A percentile compares a stretch with the other conserved stretches of the same genome.
phyloP scores from a whole-genome alignment of 2,888 invertebrate species.

The Caenorhabditis virilis region DNA sequence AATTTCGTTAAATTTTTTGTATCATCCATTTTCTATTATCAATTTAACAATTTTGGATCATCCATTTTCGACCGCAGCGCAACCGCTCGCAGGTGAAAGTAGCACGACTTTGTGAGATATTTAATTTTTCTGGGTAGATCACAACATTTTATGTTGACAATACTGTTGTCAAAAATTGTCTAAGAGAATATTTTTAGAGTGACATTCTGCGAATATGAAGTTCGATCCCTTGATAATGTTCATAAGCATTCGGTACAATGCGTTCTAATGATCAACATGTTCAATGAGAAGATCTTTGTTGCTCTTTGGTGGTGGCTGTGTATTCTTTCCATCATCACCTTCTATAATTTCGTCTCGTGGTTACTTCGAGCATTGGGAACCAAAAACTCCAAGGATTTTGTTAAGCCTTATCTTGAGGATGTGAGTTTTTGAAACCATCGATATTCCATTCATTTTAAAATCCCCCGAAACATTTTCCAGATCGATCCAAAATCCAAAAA shows the following conservation, averaged over 20 bases:
- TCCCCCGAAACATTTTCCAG: no score
- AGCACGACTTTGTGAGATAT: no score
- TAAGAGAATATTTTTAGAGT: slow-evolving; percentile 58
- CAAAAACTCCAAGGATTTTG: slow-evolving; percentile 27
- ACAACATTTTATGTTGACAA: no score
- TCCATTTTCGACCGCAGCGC: no score
- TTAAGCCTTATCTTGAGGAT: slow-evolving; percentile 55
- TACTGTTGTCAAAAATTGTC: no score
- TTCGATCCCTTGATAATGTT: slow-evolving; percentile 66
- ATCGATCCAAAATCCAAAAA: slow-evolving; percentile 40
- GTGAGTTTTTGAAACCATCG: no score
- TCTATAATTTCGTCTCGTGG: slow-evolving; percentile 52
- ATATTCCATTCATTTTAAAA: no score
- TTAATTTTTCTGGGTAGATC: no score
- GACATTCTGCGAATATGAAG: slow-evolving; percentile 68
- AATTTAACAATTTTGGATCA: no score
- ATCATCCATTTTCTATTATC: no score
- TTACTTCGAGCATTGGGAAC: slow-evolving; percentile 37
- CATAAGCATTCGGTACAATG: slow-evolving; percentile 68
- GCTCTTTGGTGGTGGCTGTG: slow-evolving; percentile 68
- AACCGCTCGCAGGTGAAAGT: no score
- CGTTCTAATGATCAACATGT: slow-evolving; percentile 68
- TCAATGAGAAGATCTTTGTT: slow-evolving; percentile 64
- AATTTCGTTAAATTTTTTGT: no score
- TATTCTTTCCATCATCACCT: slow-evolving; percentile 51